Evolutionary conservation across 2,888 invertebrate species (phyloP).

Genomic region (Conus canariensis): DNA sequence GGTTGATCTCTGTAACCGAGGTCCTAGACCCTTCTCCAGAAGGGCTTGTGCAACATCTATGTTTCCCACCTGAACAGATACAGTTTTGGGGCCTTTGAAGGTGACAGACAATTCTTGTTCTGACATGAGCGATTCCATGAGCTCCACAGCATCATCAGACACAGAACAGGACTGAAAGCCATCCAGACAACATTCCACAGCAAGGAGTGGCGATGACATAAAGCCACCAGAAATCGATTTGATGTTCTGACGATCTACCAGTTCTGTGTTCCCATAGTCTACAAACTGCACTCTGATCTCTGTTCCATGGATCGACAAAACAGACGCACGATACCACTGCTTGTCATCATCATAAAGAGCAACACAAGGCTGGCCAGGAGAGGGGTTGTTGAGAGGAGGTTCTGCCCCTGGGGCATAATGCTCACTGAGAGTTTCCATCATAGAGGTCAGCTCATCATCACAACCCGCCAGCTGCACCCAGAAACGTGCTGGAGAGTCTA

Average conservation of each 20-base stretch:
- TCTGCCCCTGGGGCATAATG: constrained; percentile 74
- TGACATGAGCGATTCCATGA: constrained; percentile 58
- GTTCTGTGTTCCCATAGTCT: constrained; percentile 73
- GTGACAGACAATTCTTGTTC: constrained; percentile 61
- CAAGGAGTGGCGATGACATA: constrained; percentile 47
- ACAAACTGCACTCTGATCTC: constrained; percentile 66
- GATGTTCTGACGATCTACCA: constrained; percentile 43
- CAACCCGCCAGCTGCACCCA: constrained; percentile 83
- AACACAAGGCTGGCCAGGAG: constrained; percentile 82
- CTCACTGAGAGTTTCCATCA: constrained; percentile 78
- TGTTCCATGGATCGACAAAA: constrained; percentile 55
- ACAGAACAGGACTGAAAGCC: constrained; percentile 15
- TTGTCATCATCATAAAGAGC: constrained; percentile 80
- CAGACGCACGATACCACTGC: constrained; percentile 68
- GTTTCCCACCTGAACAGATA: constrained; percentile 52
- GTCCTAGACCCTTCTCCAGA: constrained; percentile 30
- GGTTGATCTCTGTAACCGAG: not conserved
- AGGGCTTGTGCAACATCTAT: constrained; percentile 50
- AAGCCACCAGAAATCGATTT: constrained; percentile 49
- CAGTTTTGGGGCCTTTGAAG: constrained; percentile 51
- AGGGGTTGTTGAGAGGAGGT: constrained; percentile 29
- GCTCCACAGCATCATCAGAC: constrained; percentile 7
- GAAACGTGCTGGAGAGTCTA: constrained; percentile 79
- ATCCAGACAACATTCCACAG: constrained; percentile 55
- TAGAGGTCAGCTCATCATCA: constrained; percentile 75